Evolutionary conservation across 2,797 vertebrate genomes (phyloP).

Genomic region (Platalea minor): DNA sequence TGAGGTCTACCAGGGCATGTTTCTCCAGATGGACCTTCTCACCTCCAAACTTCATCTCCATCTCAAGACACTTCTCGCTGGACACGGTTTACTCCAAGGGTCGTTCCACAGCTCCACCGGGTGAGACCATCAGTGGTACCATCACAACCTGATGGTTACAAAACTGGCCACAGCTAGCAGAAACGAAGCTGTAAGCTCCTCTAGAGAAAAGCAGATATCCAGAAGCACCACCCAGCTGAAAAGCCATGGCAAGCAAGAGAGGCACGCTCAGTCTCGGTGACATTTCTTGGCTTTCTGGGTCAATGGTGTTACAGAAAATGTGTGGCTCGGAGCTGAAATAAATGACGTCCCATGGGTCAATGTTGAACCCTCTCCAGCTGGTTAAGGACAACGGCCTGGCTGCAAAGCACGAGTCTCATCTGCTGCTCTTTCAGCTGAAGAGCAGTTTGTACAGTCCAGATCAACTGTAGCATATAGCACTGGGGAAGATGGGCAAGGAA

Average conservation of each 20-base stretch:
- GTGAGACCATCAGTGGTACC: background rate
- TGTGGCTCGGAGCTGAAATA: background rate
- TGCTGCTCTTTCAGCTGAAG: background rate
- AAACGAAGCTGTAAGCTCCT: background rate
- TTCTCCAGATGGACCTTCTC: background rate
- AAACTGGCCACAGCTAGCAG: background rate
- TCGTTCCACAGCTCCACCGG: background rate
- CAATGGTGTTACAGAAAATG: rapidly evolving
- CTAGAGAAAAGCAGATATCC: background rate
- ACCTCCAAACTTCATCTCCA: background rate
- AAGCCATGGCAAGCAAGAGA: background rate
- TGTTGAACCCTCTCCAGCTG: background rate
- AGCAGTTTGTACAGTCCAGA: background rate
- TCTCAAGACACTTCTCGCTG: background rate
- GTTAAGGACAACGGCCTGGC: background rate
- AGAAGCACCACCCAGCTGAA: background rate
- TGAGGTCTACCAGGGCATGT: background rate
- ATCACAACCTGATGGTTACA: background rate
- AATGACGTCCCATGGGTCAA: background rate
- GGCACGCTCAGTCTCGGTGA: rapidly evolving
- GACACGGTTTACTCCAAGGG: background rate
- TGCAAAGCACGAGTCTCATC: background rate
- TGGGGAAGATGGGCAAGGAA: rapidly evolving
- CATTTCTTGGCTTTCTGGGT: background rate
- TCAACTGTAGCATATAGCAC: background rate